A percentile compares a stretch with the other conserved stretches of the same genome.
phyloP scores from a whole-genome alignment of 2,888 invertebrate genomes.

The Melitaea athalia region DNA sequence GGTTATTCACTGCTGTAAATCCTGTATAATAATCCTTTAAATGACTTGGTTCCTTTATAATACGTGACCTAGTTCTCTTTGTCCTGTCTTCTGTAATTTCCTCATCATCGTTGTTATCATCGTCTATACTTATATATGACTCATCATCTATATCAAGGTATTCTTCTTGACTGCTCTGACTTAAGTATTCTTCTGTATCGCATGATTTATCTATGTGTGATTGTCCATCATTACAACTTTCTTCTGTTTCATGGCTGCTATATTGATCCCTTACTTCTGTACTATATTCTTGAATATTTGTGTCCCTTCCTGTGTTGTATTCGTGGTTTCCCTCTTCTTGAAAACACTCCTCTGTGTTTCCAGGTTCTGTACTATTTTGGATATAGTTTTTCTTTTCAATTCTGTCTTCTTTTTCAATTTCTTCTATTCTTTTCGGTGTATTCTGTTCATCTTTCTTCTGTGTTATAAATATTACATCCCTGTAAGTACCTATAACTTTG shows the following conservation, averaged over 20 bases:
- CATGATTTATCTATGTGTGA: background rate
- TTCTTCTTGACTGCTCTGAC: background rate
- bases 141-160: background rate
- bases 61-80: background rate
- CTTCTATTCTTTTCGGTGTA: background rate
- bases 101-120: background rate
- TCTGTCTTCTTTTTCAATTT: background rate
- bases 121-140: background rate
- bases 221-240: background rate
- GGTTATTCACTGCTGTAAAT: background rate
- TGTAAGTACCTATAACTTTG: conserved; percentile 1
- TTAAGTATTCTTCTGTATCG: background rate
- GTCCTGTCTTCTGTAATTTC: background rate
- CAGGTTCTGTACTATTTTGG: background rate
- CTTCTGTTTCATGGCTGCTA: background rate
- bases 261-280: background rate
- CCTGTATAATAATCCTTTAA: background rate
- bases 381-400: background rate
- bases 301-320: background rate
- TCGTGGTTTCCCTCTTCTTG: background rate
- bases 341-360: background rate
- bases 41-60: background rate
- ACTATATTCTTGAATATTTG: background rate
- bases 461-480: conserved; percentile 1
- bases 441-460: background rate